A percentile compares a stretch with the other conserved stretches of the same genome.
Evolutionary conservation across 30 jellyfish, hydroid and myxozoan species (phyloP).

Genomic region (Aurelia coerulea): DNA sequence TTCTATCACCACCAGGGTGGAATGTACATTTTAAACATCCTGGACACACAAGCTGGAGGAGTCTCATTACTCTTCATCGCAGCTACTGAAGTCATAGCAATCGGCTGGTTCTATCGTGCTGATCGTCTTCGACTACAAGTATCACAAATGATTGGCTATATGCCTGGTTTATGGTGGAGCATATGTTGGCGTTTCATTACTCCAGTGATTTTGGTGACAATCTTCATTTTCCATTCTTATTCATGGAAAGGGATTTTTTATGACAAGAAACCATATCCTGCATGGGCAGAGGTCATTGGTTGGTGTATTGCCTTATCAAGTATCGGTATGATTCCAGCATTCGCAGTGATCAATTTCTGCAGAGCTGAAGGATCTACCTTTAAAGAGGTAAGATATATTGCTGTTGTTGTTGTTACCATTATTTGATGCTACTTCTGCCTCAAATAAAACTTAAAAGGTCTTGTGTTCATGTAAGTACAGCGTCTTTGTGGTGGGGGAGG

Average conservation of each 20-base stretch:
- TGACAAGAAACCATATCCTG: conserved; percentile 65
- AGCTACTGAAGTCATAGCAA: conserved; percentile 71
- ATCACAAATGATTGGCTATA: conserved; percentile 86
- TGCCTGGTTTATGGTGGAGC: conserved; percentile 93
- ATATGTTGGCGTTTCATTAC: conserved; percentile 88
- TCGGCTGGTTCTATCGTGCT: conserved; percentile 94
- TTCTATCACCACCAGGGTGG: conserved; percentile 69
- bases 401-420: no score
- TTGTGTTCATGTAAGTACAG: no score
- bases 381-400: conserved; percentile 35
- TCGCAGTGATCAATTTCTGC: conserved; percentile 54
- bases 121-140: conserved; percentile 78
- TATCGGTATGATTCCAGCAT: conserved; percentile 70
- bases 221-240: conserved; percentile 53
- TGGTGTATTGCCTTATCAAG: conserved; percentile 81
- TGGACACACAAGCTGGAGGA: conserved; percentile 93
- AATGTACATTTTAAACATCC: conserved; percentile 75
- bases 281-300: conserved; percentile 93
- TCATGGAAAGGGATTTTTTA: conserved; percentile 76
- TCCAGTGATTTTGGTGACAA: conserved; percentile 63
- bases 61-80: conserved; percentile 88
- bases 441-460: no score
- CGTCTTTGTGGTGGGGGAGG: no score
- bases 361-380: conserved; percentile 68
- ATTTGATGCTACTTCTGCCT: no score